phyloP scores from a whole-genome alignment of 2,113 vertebrate genomes.

The Dicaeum eximium region DNA sequence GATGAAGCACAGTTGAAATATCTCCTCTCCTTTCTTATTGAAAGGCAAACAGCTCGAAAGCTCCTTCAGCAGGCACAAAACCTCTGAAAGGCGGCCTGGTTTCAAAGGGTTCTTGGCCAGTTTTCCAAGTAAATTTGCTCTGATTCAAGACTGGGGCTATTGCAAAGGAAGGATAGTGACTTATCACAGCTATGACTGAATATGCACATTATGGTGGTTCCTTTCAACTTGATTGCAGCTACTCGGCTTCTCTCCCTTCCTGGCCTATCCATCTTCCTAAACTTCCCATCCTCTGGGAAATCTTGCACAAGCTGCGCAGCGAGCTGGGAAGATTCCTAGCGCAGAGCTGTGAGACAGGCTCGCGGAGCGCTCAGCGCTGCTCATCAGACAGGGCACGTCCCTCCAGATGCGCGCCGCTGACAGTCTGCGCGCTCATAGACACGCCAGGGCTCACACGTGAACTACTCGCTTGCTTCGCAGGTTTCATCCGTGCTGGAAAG shows the following conservation, averaged over 20 bases:
- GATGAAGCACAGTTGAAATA: neutral
- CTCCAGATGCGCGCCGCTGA: neutral
- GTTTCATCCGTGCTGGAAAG: neutral
- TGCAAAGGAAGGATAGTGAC: neutral
- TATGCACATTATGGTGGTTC: neutral
- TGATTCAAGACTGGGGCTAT: neutral
- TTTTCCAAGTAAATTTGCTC: neutral
- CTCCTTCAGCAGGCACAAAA: neutral
- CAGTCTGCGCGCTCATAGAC: neutral
- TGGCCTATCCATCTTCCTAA: neutral
- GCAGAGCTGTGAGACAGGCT: neutral
- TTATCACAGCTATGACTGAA: neutral
- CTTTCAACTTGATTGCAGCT: neutral
- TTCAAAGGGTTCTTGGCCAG: neutral
- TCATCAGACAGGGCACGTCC: neutral
- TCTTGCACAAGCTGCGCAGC: neutral
- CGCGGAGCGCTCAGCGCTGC: neutral
- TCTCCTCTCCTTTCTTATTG: neutral
- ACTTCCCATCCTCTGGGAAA: neutral
- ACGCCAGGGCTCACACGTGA: neutral
- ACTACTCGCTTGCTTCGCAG: neutral
- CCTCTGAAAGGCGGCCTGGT: neutral
- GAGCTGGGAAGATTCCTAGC: neutral
- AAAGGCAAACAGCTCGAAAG: slow-evolving; percentile 7
- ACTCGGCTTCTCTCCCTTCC: neutral